A percentile compares a stretch with the other conserved stretches of the same genome.
These are phyloP conservation scores for Plutomurus gul DNA, from an alignment of 1,140 invertebrate species.

Conservation along the genomic window DNA sequence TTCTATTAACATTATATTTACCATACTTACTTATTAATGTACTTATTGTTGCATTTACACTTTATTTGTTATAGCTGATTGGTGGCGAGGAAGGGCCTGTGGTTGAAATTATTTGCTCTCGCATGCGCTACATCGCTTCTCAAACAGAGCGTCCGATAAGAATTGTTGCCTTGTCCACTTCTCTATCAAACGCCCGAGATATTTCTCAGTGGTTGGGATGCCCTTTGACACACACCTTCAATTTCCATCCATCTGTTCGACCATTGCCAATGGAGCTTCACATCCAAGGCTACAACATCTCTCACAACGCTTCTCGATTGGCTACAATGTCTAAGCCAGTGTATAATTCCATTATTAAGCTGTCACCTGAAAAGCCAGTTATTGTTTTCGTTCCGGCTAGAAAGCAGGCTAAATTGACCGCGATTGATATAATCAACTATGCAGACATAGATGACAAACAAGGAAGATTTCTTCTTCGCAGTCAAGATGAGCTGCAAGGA, in stretches of 20 bases:
- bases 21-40: background rate
- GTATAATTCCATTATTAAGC: conserved; percentile 89
- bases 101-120: conserved; percentile 94
- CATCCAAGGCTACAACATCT: conserved; percentile 95
- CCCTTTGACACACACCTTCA: conserved; percentile 89
- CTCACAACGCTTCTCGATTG: conserved; percentile 92
- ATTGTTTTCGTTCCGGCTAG: conserved; percentile 96
- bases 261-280: conserved; percentile 94
- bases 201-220: conserved; percentile 96
- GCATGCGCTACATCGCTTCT: conserved; percentile 96
- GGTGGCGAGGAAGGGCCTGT: conserved; percentile 90
- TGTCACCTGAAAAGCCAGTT: conserved; percentile 85
- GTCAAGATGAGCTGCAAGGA: conserved; percentile 69
- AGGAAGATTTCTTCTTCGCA: conserved; percentile 84
- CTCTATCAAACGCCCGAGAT: conserved; percentile 93
- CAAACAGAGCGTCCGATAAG: conserved; percentile 92
- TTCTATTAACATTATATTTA: background rate
- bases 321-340: conserved; percentile 97
- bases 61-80: conserved; percentile 61
- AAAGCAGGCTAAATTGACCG: conserved; percentile 89
- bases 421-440: conserved; percentile 92
- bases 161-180: conserved; percentile 93
- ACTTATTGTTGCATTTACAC: background rate
- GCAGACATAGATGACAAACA: conserved; percentile 85
- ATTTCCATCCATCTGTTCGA: conserved; percentile 97